Base-by-base conservation (phyloP, 1,140 invertebrate species). In the Zaprionus capensis region DNA sequence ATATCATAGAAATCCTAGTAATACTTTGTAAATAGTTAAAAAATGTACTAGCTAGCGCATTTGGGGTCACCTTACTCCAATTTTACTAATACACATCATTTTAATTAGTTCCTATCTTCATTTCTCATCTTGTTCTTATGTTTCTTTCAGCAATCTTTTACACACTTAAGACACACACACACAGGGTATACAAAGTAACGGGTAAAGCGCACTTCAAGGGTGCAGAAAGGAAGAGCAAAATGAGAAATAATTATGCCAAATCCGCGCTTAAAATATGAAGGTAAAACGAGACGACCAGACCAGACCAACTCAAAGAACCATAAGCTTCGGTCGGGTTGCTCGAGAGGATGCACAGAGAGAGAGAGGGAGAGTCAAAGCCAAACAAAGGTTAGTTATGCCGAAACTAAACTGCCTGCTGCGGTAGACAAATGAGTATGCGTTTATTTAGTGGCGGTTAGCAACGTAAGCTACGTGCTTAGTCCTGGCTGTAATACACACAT, bases 161-260 rank as follows among this genome's bases (percentile, higher is more conserved):
- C 53, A 14, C 53, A 28, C 26, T 26, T n/a, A 28, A 56, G 15
- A 26, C 24, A 56, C 26, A 34, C 26, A 34, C 31, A 36, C 31
- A 36, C 38, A 24, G 65, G 55, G 26, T 67, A 67, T 58, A 38
- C 31, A 34, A 76, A 76, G 67, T 64, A 46, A 63, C 83, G 73
- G 78, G 70, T 68, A 73, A 76, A 71, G 81, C 77, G 78, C 81
- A 69, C 67, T 70, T 81, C 62, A 71, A 79, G 87, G 80, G 76
- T 65, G 69, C 74, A 78, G 76, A 81, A 71, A 81, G 73, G 82
- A 87, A 72, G 65, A 62, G 73, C 69, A 72, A 82, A 81, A 72
- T 76, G 70, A 80, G 83, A 88, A 87, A 86, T 87, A 87, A 88
- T 87, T 87, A 87, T 87, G 84, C 78, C 83, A 87, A 87, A 88